Conservation (phyloP, 1,140 invertebrate genomes). For the Drosophila watanabei region DNA sequence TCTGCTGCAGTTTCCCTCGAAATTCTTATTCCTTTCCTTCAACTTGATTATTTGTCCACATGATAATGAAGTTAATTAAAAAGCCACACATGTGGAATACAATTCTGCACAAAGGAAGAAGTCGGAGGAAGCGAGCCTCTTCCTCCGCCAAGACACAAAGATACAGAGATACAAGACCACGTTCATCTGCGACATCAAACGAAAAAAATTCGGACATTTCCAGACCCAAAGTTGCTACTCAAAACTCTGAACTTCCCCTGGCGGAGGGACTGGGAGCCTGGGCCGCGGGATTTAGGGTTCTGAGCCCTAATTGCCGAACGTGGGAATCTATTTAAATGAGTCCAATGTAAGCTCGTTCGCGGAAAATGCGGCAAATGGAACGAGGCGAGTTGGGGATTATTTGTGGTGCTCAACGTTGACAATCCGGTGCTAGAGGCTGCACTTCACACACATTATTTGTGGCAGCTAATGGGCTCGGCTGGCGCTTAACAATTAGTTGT, state of each 20-base stretch:
- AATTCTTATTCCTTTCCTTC: neutral
- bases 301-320: conserved; percentile 77
- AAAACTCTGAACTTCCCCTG: neutral
- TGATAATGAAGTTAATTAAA: conserved; percentile 80
- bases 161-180: conserved; percentile 51
- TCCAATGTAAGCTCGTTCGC: conserved; percentile 44
- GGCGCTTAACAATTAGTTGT: conserved; percentile 78
- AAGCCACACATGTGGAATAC: conserved; percentile 78
- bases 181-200: conserved; percentile 47
- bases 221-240: conserved; percentile 11
- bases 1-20: neutral
- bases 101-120: conserved; percentile 54
- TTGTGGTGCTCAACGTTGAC: conserved; percentile 48
- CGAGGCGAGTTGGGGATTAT: conserved; percentile 21
- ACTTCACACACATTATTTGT: conserved; percentile 46
- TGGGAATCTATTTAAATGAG: conserved; percentile 78
- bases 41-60: conserved; percentile 59
- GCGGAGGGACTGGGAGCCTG: conserved; percentile 19
- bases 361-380: conserved; percentile 45
- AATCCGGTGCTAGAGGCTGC: conserved; percentile 58
- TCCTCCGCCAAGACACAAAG: conserved; percentile 23
- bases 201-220: conserved; percentile 28
- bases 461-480: conserved; percentile 65
- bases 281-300: conserved; percentile 36
- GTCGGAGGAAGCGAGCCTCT: conserved; percentile 14